Evolutionary conservation across 2,113 vertebrate species (phyloP).

Genomic region (Copsychus sechellarum): DNA sequence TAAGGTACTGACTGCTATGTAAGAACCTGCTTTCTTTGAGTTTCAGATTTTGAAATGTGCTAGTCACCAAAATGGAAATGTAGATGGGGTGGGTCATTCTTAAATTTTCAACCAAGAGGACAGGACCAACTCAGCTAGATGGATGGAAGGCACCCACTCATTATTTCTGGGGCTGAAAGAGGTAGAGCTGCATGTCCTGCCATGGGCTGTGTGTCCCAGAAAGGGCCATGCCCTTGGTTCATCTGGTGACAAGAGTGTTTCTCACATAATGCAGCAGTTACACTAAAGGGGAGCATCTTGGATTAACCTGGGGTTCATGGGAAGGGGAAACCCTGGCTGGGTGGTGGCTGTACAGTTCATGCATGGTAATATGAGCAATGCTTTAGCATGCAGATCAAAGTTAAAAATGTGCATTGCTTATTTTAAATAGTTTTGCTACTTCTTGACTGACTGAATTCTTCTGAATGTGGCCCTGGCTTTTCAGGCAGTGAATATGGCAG

Average conservation of each 20-base stretch:
- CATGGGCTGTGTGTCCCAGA: not conserved
- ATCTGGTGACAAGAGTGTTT: fast-evolving
- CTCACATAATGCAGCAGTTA: not conserved
- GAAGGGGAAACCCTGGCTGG: not conserved
- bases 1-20: not conserved
- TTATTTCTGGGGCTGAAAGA: not conserved
- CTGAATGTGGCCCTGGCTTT: not conserved
- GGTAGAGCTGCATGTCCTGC: not conserved
- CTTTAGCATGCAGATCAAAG: not conserved
- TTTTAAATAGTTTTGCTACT: not conserved
- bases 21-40: not conserved
- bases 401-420: fast-evolving
- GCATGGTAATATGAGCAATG: not conserved
- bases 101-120: not conserved
- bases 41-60: not conserved
- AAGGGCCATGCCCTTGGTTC: not conserved
- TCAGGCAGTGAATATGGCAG: not conserved
- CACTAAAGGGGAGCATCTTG: not conserved
- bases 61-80: not conserved
- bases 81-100: not conserved
- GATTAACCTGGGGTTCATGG: not conserved
- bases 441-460: not conserved
- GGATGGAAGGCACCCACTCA: fast-evolving
- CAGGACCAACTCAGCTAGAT: not conserved
- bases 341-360: not conserved